Evolutionary conservation across 2,797 vertebrate genomes (phyloP).

Genomic region (Poecilia picta): DNA sequence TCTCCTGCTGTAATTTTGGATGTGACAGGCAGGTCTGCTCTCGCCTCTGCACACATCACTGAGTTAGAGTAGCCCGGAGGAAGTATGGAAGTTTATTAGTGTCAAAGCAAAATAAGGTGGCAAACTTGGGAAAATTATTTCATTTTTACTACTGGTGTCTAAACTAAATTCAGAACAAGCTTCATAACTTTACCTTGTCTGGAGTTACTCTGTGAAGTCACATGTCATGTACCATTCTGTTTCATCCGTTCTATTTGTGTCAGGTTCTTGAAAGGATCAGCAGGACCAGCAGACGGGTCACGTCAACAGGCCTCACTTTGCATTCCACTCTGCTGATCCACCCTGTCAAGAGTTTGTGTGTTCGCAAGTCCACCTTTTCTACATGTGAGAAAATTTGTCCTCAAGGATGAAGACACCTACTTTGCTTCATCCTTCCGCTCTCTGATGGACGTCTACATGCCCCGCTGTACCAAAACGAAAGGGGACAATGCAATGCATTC

Average conservation of each 20-base stretch:
- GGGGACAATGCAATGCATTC: slow-evolving; percentile 68
- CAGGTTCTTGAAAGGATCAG: slow-evolving; percentile 6
- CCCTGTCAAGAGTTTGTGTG: slow-evolving; percentile 64
- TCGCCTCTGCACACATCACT: slow-evolving; percentile 46
- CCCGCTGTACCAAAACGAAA: slow-evolving; percentile 36
- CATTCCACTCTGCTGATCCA: slow-evolving; percentile 29
- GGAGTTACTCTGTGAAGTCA: slow-evolving; percentile 12
- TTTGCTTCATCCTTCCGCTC: slow-evolving; percentile 50
- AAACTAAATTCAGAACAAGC: slow-evolving; percentile 9
- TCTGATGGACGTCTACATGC: slow-evolving; percentile 56
- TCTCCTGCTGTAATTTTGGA: slow-evolving; percentile 46
- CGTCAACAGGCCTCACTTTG: slow-evolving; percentile 30
- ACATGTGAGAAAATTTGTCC: slow-evolving; percentile 48
- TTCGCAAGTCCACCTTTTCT: slow-evolving; percentile 54
- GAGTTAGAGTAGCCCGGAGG: slow-evolving; percentile 56
- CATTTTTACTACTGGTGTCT: slow-evolving; percentile 17
- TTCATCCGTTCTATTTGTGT: not conserved
- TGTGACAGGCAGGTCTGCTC: slow-evolving; percentile 69
- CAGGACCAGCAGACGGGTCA: slow-evolving; percentile 19
- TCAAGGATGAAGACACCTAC: slow-evolving; percentile 59
- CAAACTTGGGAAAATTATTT: slow-evolving; percentile 9
- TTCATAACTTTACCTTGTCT: slow-evolving; percentile 24
- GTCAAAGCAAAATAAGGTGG: slow-evolving; percentile 34
- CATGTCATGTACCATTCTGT: slow-evolving; percentile 7
- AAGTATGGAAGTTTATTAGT: slow-evolving; percentile 42